A percentile compares a stretch with the other conserved stretches of the same genome.
phyloP scores from a whole-genome alignment of 2,888 invertebrate genomes.

The Machimus atricapillus region DNA sequence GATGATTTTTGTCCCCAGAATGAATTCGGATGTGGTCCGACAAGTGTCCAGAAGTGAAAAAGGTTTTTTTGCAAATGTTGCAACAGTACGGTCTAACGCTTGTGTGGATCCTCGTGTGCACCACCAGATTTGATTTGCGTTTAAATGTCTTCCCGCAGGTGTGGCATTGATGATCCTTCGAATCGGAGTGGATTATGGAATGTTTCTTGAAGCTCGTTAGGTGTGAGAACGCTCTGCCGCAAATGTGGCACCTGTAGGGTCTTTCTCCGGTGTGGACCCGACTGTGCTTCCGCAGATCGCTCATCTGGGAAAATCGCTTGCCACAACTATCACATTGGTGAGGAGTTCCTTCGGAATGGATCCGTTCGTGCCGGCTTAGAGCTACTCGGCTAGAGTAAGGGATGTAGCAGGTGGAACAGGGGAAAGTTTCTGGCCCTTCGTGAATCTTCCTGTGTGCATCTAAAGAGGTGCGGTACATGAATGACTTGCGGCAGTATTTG shows the following conservation, averaged over 20 bases:
- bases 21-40: conserved; percentile 44
- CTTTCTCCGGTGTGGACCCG: conserved; percentile 46
- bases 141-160: conserved; percentile 42
- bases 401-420: conserved; percentile 40
- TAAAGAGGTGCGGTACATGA: conserved; percentile 63
- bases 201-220: conserved; percentile 41
- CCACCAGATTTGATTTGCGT: conserved; percentile 36
- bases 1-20: not conserved
- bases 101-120: conserved; percentile 41
- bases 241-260: conserved; percentile 40
- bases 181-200: conserved; percentile 38
- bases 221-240: conserved; percentile 41
- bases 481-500: conserved; percentile 60
- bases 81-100: conserved; percentile 43
- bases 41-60: conserved; percentile 39
- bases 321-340: conserved; percentile 44
- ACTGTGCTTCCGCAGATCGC: conserved; percentile 41
- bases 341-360: conserved; percentile 41
- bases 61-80: conserved; percentile 40
- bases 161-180: conserved; percentile 26
- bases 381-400: conserved; percentile 29
- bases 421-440: conserved; percentile 5
- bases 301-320: conserved; percentile 42
- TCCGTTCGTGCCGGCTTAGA: conserved; percentile 32
- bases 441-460: conserved; percentile 61